Base-by-base conservation (phyloP, 2,113 vertebrate species). In the Campylomormyrus tamandua region DNA sequence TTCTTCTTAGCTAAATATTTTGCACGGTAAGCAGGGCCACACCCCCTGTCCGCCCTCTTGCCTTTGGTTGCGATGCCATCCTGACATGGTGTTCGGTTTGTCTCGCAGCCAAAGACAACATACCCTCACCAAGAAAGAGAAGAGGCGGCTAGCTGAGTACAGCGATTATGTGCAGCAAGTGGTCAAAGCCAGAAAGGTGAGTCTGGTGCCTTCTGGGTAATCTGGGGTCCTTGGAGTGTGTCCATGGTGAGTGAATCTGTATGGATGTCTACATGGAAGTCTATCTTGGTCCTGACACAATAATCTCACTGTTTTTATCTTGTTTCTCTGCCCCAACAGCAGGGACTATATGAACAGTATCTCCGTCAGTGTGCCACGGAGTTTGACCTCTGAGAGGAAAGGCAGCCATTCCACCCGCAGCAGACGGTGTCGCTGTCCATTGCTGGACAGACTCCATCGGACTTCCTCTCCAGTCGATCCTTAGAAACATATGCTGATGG, bases 281-380 rank as follows among this genome's bases (percentile, higher is more conserved):
- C 31, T 10, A 3, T 31, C 49, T 13, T 17, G 49, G 11, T 87
- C 24, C 49, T 87, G 45, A 27, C 48, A 27, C n/a, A 11, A 46
- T n/a, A 52, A 21, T 87, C 1, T 87, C 24, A 85, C n/a, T 83
- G 42, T 84, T 66, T 52, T 45, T 80, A 35, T 21, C 35, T 66
- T 27, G 77, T 46, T 46, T 45, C 42, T 62, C 50, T 80, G 27
- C 21, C 10, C 19, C 53, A 52, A 89, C 94, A 96, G 96, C 93
- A 48, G 48, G 94, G 94, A 89, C 89, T 96, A 48, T 96, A 96
- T 50, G 94, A 96, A 35, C 96, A 95, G 92, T 96, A 96, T 90
- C 95, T 96, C 49, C 94, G 94, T 89, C 94, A 96, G 92, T 96
- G 96, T 91, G 95, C 95, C 24, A 93, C 94, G 39, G 96, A 96